Evolutionary conservation across 2,888 invertebrate species (phyloP).

Genomic region (Machimus rusticus): DNA sequence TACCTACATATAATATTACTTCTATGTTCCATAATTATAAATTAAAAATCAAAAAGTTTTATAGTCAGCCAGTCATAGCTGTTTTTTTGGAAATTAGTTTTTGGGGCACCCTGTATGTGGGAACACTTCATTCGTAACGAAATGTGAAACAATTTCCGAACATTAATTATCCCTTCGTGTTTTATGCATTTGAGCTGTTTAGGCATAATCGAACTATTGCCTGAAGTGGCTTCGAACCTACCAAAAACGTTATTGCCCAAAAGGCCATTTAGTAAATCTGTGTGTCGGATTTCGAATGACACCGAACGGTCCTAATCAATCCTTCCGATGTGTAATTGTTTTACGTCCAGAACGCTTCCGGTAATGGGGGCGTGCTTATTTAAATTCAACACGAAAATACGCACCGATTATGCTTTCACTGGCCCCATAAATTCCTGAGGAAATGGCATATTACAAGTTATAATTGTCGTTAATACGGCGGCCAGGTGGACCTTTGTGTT

Average conservation of each 20-base stretch:
- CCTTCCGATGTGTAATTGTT: neutral
- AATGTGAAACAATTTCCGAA: neutral
- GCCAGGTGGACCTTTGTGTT: neutral
- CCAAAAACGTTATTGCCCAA: neutral
- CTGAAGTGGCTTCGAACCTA: neutral
- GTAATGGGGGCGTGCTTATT: neutral
- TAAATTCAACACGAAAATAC: neutral
- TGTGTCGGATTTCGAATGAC: neutral
- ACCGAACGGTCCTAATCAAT: neutral
- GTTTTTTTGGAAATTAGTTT: too few relatives aligned
- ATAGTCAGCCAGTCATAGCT: too few relatives aligned
- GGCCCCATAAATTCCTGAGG: neutral
- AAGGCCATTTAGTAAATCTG: neutral
- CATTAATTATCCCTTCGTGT: neutral
- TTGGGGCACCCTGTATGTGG: too few relatives aligned
- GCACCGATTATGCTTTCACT: neutral
- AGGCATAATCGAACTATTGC: neutral
- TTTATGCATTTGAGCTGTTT: neutral
- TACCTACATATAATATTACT: too few relatives aligned
- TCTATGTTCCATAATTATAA: too few relatives aligned
- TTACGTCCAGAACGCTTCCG: neutral
- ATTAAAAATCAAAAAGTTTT: too few relatives aligned
- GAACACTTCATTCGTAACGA: too few relatives aligned
- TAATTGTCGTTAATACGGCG: conserved; percentile 23
- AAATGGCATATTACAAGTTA: conserved; percentile 28